Conservation (phyloP, 2,797 vertebrate species). For the Sebastes miniatus region DNA sequence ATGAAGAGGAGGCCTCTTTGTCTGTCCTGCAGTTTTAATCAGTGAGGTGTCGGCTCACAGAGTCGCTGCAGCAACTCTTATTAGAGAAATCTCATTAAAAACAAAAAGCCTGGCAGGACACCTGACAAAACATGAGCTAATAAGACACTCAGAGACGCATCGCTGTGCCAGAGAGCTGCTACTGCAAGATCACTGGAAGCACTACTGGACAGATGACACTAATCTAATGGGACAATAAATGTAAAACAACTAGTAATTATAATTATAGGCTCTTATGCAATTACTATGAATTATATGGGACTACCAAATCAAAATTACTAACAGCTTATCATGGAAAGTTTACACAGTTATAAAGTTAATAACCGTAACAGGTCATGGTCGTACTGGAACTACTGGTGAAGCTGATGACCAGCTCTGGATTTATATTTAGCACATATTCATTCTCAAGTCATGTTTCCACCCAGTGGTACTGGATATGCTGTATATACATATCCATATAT, state of each 20-base stretch:
- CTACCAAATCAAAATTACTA: not conserved
- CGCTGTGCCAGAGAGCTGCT: not conserved
- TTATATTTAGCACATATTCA: too few relatives aligned
- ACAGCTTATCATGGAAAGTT: not conserved
- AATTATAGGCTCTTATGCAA: not conserved
- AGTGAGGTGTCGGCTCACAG: constrained; percentile 39
- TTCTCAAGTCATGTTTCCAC: too few relatives aligned
- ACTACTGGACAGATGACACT: not conserved
- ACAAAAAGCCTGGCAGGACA: constrained; percentile 2
- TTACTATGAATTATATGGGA: not conserved
- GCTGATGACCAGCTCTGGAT: not conserved
- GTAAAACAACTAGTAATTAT: not conserved
- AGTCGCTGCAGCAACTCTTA: constrained; percentile 18
- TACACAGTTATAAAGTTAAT: not conserved
- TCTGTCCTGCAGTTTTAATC: constrained; percentile 53
- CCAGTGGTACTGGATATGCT: not conserved
- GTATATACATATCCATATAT: too few relatives aligned
- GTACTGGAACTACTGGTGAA: not conserved
- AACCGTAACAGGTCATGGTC: not conserved
- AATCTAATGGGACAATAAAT: not conserved
- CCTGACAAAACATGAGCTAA: not conserved
- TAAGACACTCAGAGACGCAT: not conserved
- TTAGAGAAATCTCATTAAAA: constrained; percentile 43
- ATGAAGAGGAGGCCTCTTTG: constrained; percentile 40
- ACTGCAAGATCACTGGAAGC: not conserved